Percentiles rank a stretch among this genome's conserved stretches.
Evolutionary conservation across 37 sponge, comb jelly and placozoan species (phyloP).

Genomic region (Eunapius fragilis): DNA sequence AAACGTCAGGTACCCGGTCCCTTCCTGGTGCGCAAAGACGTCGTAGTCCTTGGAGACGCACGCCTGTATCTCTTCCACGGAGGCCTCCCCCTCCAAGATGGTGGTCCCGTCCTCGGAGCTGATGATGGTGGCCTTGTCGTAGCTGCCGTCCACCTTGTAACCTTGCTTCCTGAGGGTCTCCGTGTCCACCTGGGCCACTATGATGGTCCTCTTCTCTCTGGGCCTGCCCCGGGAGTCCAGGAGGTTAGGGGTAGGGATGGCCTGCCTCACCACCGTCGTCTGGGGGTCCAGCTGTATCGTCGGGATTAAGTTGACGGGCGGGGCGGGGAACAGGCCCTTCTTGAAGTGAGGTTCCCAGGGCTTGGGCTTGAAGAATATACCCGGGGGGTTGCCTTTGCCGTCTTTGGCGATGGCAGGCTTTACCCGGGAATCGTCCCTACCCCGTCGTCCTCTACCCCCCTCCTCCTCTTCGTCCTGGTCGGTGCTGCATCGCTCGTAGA

Average conservation of each 20-base stretch:
- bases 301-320: not conserved
- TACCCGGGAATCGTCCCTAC: not conserved
- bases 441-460: not conserved
- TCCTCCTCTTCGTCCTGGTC: not conserved
- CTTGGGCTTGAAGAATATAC: not conserved
- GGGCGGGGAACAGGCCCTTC: not conserved
- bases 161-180: slow-evolving; percentile 27
- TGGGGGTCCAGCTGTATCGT: not conserved
- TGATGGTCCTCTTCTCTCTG: not conserved
- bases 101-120: slow-evolving; percentile 9
- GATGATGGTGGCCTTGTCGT: slow-evolving; percentile 8
- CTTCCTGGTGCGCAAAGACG: slow-evolving; percentile 14
- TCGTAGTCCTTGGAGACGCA: slow-evolving; percentile 10
- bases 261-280: not conserved
- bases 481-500: slow-evolving; percentile 2
- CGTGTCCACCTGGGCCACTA: slow-evolving; percentile 27
- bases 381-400: not conserved
- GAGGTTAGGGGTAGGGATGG: no score
- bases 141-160: slow-evolving; percentile 12
- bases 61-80: slow-evolving; percentile 7
- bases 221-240: not conserved
- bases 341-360: not conserved
- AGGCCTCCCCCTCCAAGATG: slow-evolving; percentile 16
- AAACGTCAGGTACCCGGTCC: slow-evolving; percentile 29
- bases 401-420: not conserved